phyloP scores from a whole-genome alignment of 2,113 vertebrate species.

The Triplophysa rosa region DNA sequence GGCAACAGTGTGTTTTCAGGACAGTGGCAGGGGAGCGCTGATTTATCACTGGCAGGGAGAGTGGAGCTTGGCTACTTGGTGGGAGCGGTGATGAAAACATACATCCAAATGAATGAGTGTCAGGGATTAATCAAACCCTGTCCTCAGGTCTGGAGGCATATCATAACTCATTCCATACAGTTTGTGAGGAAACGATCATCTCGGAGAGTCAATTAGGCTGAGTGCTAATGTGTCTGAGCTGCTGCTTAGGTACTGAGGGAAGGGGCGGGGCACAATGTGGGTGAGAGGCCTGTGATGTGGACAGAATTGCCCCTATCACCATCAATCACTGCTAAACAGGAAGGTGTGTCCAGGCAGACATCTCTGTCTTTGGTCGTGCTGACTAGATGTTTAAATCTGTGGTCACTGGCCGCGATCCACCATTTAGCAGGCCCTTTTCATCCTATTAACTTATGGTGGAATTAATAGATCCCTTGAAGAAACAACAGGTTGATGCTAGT shows the following conservation, averaged over 20 bases:
- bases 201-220: conserved; percentile 55
- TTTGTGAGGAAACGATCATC: conserved; percentile 49
- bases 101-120: conserved; percentile 60
- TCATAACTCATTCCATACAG: conserved; percentile 59
- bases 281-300: conserved; percentile 45
- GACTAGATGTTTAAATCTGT: conserved; percentile 40
- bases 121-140: conserved; percentile 54
- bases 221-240: conserved; percentile 52
- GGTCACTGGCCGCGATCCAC: conserved; percentile 8
- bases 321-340: conserved; percentile 51
- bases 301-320: conserved; percentile 53
- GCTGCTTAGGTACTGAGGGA: conserved; percentile 36
- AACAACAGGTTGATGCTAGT: not conserved
- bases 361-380: conserved; percentile 29
- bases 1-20: conserved; percentile 4
- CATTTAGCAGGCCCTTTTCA: conserved; percentile 9
- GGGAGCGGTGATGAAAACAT: conserved; percentile 54
- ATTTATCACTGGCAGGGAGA: conserved; percentile 43
- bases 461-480: not conserved
- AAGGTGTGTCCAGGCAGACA: conserved; percentile 35
- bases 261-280: conserved; percentile 25
- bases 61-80: conserved; percentile 47
- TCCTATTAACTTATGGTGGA: conserved; percentile 11
- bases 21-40: conserved; percentile 34
- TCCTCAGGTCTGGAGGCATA: conserved; percentile 40